phyloP scores from a whole-genome alignment of 2,113 vertebrate species.

The Chaetodon trifascialis region DNA sequence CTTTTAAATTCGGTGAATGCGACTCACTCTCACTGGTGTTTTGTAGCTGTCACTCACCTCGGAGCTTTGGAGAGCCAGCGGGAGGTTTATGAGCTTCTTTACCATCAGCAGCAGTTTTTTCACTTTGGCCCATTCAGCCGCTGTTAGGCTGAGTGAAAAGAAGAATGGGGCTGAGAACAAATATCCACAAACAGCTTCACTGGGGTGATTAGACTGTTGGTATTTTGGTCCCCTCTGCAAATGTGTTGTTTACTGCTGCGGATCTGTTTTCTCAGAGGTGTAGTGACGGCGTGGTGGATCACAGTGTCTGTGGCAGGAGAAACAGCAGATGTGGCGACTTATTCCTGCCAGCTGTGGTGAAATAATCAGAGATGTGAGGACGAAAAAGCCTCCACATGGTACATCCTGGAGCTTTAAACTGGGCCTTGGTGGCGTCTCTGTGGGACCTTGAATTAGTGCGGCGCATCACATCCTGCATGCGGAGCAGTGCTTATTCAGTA shows the following conservation, averaged over 20 bases:
- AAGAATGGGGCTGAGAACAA: conserved; percentile 62
- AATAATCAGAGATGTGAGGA: conserved; percentile 37
- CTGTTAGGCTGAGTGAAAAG: conserved; percentile 35
- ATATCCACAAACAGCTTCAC: conserved; percentile 66
- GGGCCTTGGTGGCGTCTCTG: background rate
- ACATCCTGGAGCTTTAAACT: conserved; percentile 23
- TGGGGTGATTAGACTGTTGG: conserved; percentile 71
- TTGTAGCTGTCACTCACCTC: conserved; percentile 54
- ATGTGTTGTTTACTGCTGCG: conserved; percentile 66
- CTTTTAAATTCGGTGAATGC: conserved; percentile 44
- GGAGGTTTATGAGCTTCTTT: conserved; percentile 48
- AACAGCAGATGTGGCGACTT: conserved; percentile 66
- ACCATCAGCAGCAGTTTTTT: conserved; percentile 30
- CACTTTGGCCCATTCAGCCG: conserved; percentile 29
- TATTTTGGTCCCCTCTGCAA: conserved; percentile 71
- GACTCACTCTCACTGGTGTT: conserved; percentile 41
- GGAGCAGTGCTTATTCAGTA: background rate
- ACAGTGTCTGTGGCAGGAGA: conserved; percentile 36
- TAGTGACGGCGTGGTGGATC: conserved; percentile 43
- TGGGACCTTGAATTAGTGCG: background rate
- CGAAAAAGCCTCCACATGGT: conserved; percentile 22
- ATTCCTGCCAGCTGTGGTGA: conserved; percentile 55
- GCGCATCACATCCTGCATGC: background rate
- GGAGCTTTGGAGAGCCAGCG: conserved; percentile 23
- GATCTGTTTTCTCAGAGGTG: conserved; percentile 54